Base-by-base conservation (phyloP, 2,797 vertebrate species). In the Rousettus madagascariensis region DNA sequence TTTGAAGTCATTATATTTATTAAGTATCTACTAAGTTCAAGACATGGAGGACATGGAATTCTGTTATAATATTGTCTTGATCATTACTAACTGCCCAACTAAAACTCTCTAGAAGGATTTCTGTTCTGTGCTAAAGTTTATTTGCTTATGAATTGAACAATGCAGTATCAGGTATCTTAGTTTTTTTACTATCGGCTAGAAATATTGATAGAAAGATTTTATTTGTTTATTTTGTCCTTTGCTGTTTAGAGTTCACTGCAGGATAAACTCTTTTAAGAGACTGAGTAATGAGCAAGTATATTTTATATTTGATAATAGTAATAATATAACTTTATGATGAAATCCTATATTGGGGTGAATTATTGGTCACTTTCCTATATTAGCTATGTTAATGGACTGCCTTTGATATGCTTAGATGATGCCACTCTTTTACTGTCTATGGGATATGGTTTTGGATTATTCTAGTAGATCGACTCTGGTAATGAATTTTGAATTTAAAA, bases 1-100 rank as follows among this genome's bases (percentile, higher is more conserved):
- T 95, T 95, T 74, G n/a, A 74, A 51, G 17, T 93, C 82, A 72
- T 49, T 9, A 41, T 65, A 57, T 86, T 89, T 92, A 33, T 71
- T 78, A 51, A 59, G 19, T 72, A 75, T 75, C 19, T 74, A 51
- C 17, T 74, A 17, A 75, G 26, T 91, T 90, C 28, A 78, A 55
- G 55, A 78, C 41, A 33, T 19, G 9, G 61, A 61, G 24, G 6
- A 26, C 19, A 78, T 85, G 46, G 36, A 61, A 53, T 94, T 86
- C 46, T 41, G 7, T 10, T 83, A 28, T 71, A n/a, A 66, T 33
- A 55, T 36, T 69, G 9, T 74, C 51, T 74, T 89, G 28, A 63
- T 92, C 55, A 36, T 92, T 41, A 79, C 22, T 72, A 61, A 24
- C 8, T 92, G 33, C 33, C 41, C 55, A 83, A 33, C 8, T 55